These are phyloP conservation scores for Ypsolopha sequella DNA, from an alignment of 2,888 invertebrate species.

Conservation along the genomic window DNA sequence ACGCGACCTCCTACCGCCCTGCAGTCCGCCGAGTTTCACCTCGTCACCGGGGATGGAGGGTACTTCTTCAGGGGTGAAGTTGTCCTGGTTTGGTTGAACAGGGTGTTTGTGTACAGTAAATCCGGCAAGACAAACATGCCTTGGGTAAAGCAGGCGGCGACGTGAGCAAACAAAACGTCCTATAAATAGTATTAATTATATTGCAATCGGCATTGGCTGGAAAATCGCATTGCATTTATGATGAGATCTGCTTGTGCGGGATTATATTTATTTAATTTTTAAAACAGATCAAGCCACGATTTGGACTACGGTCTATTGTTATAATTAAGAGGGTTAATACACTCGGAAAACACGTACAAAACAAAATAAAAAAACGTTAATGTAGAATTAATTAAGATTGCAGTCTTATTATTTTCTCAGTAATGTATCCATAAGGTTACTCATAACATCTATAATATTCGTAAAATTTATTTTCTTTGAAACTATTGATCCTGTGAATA, in stretches of 20 bases:
- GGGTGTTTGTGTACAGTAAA: constrained; percentile 25
- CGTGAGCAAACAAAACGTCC: constrained; percentile 32
- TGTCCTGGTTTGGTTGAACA: constrained; percentile 22
- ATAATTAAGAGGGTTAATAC: too few species aligned
- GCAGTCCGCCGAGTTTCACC: constrained; percentile 10
- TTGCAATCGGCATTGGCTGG: constrained; percentile 6
- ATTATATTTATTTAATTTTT: too few species aligned
- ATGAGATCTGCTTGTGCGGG: constrained; percentile 9
- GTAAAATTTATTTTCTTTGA: too few species aligned
- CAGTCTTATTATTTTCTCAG: too few species aligned
- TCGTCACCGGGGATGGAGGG: constrained; percentile 6
- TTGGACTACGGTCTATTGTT: too few species aligned
- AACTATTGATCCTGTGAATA: too few species aligned
- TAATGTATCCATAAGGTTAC: too few species aligned
- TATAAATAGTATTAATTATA: constrained; percentile 47
- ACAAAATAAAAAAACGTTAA: too few species aligned
- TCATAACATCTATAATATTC: too few species aligned
- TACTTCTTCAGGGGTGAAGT: constrained; percentile 15
- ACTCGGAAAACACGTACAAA: too few species aligned
- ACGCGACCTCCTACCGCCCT: constrained; percentile 16
- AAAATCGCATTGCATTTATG: constrained; percentile 18
- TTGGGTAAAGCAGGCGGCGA: constrained; percentile 32
- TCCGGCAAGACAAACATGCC: constrained; percentile 33
- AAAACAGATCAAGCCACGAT: too few species aligned
- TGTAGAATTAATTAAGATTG: too few species aligned